Base-by-base conservation (phyloP, 2,888 invertebrate genomes). In the Diarsia rubi region DNA sequence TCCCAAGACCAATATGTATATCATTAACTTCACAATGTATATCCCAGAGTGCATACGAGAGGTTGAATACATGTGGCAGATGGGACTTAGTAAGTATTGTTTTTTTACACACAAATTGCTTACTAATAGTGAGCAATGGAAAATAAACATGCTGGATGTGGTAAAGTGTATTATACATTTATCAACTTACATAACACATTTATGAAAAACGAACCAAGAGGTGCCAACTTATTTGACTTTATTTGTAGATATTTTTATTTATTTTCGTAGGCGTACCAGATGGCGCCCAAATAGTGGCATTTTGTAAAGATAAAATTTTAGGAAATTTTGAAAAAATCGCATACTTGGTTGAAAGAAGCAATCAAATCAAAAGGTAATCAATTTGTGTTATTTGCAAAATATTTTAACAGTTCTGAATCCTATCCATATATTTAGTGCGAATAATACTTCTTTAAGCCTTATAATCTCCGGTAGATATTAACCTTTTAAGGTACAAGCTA, bases 31-130 rank as follows among this genome's bases (percentile, higher is more conserved):
- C 87, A 98, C 98, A 92, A 96, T 97, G 3, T 98, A 97, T 69
- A 97, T 98, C 69, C 94, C 95, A 2, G 98, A 98, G 93, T 97
- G 98, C 68, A 98, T 98, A 62, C 96, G 98, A 80, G 99, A 99
- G 95, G 97, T 98, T 0, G 98, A 98, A 90, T 98, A 98, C 88
- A 98, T 98, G 97, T 97, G 97, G 93, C 98, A 98, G 92, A 95
- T 98, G 78, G 97, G 97, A 54, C 94, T 98, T 66, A 94, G 97
- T 97, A 93, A 94, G 94, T 92, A 70, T 21, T 49, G 27, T 42
- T 24, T 27, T 37, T 47, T 62, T 31, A 16, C 6, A 24, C 14
- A 31, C 8, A 16, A 16, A 19, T 16, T 11, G 16, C 27, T 57
- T n/a, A n/a, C n/a, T 8, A 37, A 37, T 37, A 37, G 37, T 8